Percentiles rank a stretch among this genome's conserved stretches.
Evolutionary conservation across 2,113 vertebrate species (phyloP).

Genomic region (Nanorana parkeri): DNA sequence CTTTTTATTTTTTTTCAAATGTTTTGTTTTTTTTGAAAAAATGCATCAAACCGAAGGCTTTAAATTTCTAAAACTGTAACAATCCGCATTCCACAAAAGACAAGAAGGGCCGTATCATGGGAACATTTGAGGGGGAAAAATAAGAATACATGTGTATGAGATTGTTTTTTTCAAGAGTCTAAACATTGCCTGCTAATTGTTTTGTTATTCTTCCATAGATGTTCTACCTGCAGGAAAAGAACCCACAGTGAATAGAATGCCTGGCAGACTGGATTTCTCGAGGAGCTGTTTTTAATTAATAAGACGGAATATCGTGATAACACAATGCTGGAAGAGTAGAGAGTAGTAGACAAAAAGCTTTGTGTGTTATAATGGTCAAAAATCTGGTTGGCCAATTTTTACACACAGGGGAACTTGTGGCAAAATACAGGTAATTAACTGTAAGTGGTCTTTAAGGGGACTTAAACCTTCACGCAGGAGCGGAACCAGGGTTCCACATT

Average conservation of each 20-base stretch:
- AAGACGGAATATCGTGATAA: neutral
- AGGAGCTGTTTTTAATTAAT: neutral
- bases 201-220: constrained; percentile 31
- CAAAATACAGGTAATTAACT: too few species aligned
- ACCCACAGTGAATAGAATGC: neutral
- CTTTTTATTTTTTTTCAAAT: constrained; percentile 20
- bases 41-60: neutral
- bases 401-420: too few species aligned
- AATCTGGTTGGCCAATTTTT: too few species aligned
- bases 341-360: too few species aligned
- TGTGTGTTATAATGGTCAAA: too few species aligned
- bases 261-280: constrained; percentile 19
- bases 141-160: constrained; percentile 15
- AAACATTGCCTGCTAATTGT: constrained; percentile 44
- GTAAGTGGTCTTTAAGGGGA: too few species aligned
- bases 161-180: neutral
- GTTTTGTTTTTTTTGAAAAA: constrained; percentile 37
- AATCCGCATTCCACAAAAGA: neutral
- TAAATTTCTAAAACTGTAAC: constrained; percentile 29
- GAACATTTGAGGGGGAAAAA: constrained; percentile 11
- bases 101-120: constrained; percentile 16
- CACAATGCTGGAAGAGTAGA: too few species aligned
- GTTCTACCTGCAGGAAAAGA: constrained; percentile 15
- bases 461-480: too few species aligned
- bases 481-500: too few species aligned